phyloP scores from a whole-genome alignment of 2,888 invertebrate genomes.

The Dryocosmus kuriphilus region DNA sequence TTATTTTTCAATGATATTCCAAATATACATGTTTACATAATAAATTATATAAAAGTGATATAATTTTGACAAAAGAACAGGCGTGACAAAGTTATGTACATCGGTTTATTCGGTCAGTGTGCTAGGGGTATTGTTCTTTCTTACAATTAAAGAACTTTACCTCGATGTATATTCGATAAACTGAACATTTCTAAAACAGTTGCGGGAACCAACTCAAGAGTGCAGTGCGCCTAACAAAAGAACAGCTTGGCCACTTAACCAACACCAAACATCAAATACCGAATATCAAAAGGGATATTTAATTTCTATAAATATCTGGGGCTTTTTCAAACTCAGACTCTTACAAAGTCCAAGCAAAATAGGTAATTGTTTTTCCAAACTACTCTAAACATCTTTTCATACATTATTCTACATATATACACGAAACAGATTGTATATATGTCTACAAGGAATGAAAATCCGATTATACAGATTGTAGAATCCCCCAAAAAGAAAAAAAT shows the following conservation, averaged over 20 bases:
- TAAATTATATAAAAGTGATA: slow-evolving; percentile 76
- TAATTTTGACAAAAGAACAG: slow-evolving; percentile 74
- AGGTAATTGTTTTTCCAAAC: neutral
- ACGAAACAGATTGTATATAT: slow-evolving; percentile 19
- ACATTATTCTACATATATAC: slow-evolving; percentile 28
- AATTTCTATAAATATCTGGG: neutral
- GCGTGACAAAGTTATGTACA: slow-evolving; percentile 74
- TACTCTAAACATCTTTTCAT: slow-evolving; percentile 12
- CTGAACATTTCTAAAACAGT: slow-evolving; percentile 73
- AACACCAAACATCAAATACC: slow-evolving; percentile 1
- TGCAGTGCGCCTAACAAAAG: slow-evolving; percentile 58
- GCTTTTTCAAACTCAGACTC: neutral
- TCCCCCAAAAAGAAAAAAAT: neutral
- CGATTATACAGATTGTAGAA: neutral
- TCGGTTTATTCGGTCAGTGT: slow-evolving; percentile 73
- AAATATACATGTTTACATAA: slow-evolving; percentile 77
- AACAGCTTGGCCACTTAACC: neutral
- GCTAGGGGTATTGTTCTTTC: slow-evolving; percentile 46
- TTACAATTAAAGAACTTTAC: slow-evolving; percentile 33
- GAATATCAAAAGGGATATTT: slow-evolving; percentile 24
- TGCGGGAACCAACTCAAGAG: slow-evolving; percentile 75
- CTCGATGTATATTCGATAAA: slow-evolving; percentile 35
- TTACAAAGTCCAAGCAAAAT: neutral
- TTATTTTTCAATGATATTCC: slow-evolving; percentile 76
- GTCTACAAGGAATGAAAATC: slow-evolving; percentile 12